Percentiles rank a stretch among this genome's conserved stretches.
Conservation (phyloP, 2,797 vertebrate species). For the Dendrocincla fuliginosa region DNA sequence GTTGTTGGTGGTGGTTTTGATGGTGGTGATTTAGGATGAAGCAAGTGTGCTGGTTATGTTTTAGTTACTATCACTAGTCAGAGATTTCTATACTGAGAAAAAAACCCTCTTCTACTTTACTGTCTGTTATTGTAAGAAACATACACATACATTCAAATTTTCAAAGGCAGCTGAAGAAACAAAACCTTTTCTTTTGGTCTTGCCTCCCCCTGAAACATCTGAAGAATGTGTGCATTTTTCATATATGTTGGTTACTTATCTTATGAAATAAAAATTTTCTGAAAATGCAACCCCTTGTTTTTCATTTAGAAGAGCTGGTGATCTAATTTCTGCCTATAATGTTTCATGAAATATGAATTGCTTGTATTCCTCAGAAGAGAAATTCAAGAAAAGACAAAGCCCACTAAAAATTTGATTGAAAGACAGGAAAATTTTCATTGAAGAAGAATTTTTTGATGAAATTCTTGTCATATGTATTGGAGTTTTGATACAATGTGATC, state of each 20-base stretch:
- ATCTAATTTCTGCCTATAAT: background rate
- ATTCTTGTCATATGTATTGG: background rate
- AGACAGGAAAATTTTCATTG: background rate
- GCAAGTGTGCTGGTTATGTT: background rate
- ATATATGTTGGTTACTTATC: background rate
- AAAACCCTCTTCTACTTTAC: background rate
- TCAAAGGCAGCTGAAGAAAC: background rate
- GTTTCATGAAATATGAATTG: background rate
- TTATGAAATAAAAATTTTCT: background rate
- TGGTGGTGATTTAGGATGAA: background rate
- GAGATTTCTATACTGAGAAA: background rate
- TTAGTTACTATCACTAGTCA: background rate
- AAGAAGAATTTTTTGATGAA: background rate
- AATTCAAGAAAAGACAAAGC: background rate
- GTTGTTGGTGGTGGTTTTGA: fast-evolving
- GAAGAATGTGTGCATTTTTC: background rate
- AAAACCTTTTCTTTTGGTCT: background rate
- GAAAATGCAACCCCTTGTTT: background rate
- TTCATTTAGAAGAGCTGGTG: background rate
- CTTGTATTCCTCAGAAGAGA: background rate
- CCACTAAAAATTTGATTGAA: background rate
- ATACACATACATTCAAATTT: background rate
- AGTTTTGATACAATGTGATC: background rate
- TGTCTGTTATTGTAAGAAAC: background rate
- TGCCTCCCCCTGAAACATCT: background rate